These are phyloP conservation scores for Oxyura jamaicensis DNA, from an alignment of 2,113 vertebrate species.

Conservation along the genomic window DNA sequence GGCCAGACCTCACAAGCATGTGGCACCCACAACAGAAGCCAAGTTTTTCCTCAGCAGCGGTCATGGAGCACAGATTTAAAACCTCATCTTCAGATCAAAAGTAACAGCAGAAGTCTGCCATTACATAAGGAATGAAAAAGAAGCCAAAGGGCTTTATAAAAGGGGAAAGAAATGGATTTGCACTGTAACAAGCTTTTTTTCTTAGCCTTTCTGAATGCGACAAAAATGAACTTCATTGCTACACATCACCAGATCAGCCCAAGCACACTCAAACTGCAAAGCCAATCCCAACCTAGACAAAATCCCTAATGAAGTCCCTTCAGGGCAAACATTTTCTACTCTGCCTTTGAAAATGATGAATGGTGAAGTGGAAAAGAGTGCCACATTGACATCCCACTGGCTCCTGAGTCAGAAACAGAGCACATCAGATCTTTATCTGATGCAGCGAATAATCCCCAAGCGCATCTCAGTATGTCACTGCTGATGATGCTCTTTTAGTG, in stretches of 20 bases:
- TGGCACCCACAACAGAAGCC: not conserved
- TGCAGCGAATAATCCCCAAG: constrained; percentile 40
- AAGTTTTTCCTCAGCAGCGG: constrained; percentile 1
- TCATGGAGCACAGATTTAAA: not conserved
- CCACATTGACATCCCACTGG: not conserved
- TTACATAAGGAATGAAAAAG: not conserved
- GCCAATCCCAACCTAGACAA: constrained; percentile 30
- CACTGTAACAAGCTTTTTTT: not conserved
- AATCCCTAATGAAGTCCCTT: constrained; percentile 32
- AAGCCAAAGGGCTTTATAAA: not conserved
- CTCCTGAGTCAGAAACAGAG: constrained; percentile 46
- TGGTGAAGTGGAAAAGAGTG: constrained; percentile 27
- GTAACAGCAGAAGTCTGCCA: not conserved
- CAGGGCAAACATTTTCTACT: constrained; percentile 20
- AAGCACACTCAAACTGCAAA: constrained; percentile 13
- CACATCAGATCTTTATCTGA: constrained; percentile 48
- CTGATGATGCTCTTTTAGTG: constrained; percentile 24
- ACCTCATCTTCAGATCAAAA: constrained; percentile 20
- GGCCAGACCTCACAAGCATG: constrained; percentile 6
- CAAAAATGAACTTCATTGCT: not conserved
- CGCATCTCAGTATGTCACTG: constrained; percentile 23
- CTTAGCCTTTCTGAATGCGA: not conserved
- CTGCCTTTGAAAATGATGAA: constrained; percentile 57
- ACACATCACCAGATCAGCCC: constrained; percentile 2
- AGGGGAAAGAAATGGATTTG: not conserved